Evolutionary conservation across 2,888 invertebrate species (phyloP), one percentile per base, ranked within the genome.

Genomic region (Eledona agricola): DNA sequence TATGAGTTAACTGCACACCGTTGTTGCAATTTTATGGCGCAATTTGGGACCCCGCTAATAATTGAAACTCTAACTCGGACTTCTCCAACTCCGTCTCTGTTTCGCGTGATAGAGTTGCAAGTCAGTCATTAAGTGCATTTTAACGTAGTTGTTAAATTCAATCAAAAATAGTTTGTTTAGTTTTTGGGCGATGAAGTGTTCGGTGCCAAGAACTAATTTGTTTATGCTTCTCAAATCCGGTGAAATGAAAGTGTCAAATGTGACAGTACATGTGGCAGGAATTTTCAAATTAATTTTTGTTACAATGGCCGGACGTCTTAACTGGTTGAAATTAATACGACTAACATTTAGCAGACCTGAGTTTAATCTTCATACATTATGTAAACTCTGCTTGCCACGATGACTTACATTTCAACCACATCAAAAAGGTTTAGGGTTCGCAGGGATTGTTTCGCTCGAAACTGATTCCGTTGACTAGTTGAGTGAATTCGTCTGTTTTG

Each of bases 81-180:
- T n/a, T n/a, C n/a, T n/a, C n/a, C n/a, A n/a, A n/a, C n/a, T n/a
- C n/a, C n/a, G n/a, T n/a, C n/a, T n/a, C n/a, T n/a, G n/a, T 37
- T 23, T n/a, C 19, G 13, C 5, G 11, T 34, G 13, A 35, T 19
- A 20, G 34, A 35, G 34, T 20, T 20, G 22, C 34, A 19, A 19
- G 11, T 7, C 4, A 32, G 3, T 11, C 15, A n/a, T 32, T 13
- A 15, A 32, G 31, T 31, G 10, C 31, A 26, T 42, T 42, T 42
- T 31, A 26, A 31, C 12, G 22, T 31, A 22, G 42, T 19, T 13
- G 42, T 42, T 31, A 46, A 46, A 34, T 35, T 34, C 19, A 46
- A 25, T 46, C 26, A 35, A 46, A 46, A 46, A 46, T 46, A 46
- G 32, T 34, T 20, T 29, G 13, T 34, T 34, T 34, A 34, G 25